Evolutionary conservation across 2,888 invertebrate genomes (phyloP).

Genomic region (Cosmia trapezina): DNA sequence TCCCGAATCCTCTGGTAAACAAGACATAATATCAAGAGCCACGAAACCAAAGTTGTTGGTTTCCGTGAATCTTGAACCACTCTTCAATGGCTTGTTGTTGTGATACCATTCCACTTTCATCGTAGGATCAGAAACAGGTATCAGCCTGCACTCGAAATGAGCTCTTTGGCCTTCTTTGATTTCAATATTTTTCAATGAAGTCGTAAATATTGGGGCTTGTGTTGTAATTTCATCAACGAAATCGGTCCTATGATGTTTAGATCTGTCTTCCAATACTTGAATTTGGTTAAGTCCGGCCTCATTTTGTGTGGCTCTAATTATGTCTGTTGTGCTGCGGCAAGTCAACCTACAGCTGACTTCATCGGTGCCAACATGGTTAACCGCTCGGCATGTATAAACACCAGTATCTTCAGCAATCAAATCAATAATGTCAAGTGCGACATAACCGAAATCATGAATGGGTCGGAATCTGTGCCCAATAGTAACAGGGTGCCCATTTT

Average conservation of each 20-base stretch:
- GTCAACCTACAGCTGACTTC: conserved; percentile 94
- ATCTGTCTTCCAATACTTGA: conserved; percentile 96
- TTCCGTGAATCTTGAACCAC: conserved; percentile 98
- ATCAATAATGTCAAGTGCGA: conserved; percentile 98
- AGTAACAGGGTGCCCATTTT: conserved; percentile 97
- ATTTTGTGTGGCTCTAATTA: conserved; percentile 96
- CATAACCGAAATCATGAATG: conserved; percentile 99
- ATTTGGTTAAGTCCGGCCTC: conserved; percentile 97
- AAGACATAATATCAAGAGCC: conserved; percentile 98
- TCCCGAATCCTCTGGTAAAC: conserved; percentile 98
- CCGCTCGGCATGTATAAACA: conserved; percentile 97
- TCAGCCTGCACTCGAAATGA: conserved; percentile 98
- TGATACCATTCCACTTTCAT: conserved; percentile 99
- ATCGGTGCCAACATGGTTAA: conserved; percentile 96
- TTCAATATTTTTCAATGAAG: conserved; percentile 97
- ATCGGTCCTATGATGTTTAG: conserved; percentile 94
- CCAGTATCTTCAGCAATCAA: conserved; percentile 98
- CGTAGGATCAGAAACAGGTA: conserved; percentile 97
- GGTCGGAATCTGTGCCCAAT: conserved; percentile 98
- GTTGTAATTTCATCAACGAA: conserved; percentile 95
- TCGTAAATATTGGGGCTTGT: conserved; percentile 98
- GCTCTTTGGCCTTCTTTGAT: conserved; percentile 98
- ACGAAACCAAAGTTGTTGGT: conserved; percentile 99
- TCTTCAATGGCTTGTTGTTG: conserved; percentile 96
- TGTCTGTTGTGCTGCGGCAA: conserved; percentile 94